Evolutionary conservation across 2,113 vertebrate genomes (phyloP), one percentile per base, ranked within the genome.

Genomic region (Halcyon senegalensis): DNA sequence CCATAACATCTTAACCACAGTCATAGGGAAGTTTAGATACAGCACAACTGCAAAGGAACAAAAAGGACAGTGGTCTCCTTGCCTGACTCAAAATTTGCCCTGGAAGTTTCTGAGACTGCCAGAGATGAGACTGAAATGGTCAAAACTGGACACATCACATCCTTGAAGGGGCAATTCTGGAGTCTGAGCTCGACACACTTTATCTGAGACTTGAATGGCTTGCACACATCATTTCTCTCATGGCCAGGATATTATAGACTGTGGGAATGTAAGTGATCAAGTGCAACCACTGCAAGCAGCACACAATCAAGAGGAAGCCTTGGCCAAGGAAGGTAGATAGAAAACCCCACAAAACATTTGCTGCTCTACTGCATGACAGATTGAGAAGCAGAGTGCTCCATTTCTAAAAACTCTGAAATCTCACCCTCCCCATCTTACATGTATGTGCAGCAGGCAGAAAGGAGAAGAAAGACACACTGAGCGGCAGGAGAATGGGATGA

Each of bases 341-440:
- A 4, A 30, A 80, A 76, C 8, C 53, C 43, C 43, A 43, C 8
- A 72, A 33, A 79, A 46, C 2, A 13, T 35, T 83, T 48, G 30
- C 23, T 76, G 4, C 21, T 43, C 20, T 76, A 13, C 18, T 53
- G 44, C 15, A 64, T 37, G 19, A 55, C 11, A 35, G 43, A 31
- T 68, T 64, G 44, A 27, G 58, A 68, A 87, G 33, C 30, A 59
- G 33, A 55, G 12, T 9, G 3, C n/a, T 81, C 28, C 15, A 11
- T 14, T 56, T 89, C 37, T 63, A 13, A n/a, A 51, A 51, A 51
- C 50, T 51, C 13, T 44, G 83, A 86, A 77, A 86, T 55, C 0
- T 0, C 28, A 80, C 28, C 3, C 0, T 30, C 56, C 46, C 33
- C 13, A 64, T 67, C 46, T 69, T 44, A 27, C 3, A 4, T 5